Evolutionary conservation across 2,888 invertebrate genomes (phyloP).

Genomic region (Orthosia gracilis): DNA sequence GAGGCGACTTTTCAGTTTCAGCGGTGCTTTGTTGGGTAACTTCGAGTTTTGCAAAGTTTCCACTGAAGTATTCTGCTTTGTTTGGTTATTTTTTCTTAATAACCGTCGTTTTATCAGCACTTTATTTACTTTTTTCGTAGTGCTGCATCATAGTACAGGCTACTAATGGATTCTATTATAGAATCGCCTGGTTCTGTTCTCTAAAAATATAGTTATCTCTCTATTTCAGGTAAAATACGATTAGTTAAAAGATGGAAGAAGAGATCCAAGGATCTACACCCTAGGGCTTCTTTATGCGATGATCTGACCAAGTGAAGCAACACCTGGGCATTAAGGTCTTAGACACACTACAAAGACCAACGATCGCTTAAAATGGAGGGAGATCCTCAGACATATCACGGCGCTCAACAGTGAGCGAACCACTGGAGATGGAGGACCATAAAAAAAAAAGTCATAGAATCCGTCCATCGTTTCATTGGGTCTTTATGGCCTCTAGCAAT

Average conservation of each 20-base stretch:
- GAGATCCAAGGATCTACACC: too few species aligned
- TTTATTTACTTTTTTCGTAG: neutral
- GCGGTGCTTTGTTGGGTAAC: constrained; percentile 29
- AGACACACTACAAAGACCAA: neutral
- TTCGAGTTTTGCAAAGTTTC: constrained; percentile 30
- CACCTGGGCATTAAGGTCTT: neutral
- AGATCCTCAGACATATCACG: neutral
- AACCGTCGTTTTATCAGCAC: neutral
- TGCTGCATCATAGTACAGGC: neutral
- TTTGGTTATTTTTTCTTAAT: constrained; percentile 14
- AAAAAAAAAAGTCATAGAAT: too few species aligned
- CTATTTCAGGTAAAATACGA: too few species aligned
- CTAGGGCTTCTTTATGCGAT: neutral
- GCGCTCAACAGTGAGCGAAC: neutral
- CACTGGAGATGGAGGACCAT: neutral
- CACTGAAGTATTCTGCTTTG: neutral
- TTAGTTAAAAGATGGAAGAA: neutral
- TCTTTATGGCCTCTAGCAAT: neutral
- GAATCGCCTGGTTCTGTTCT: neutral
- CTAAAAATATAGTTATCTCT: neutral
- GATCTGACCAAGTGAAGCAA: neutral
- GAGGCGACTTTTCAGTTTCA: constrained; percentile 45
- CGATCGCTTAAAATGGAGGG: neutral
- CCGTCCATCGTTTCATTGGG: neutral
- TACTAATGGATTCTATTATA: neutral